Evolutionary conservation across 1,140 invertebrate species (phyloP).

Genomic region (Caerostris extrusa): DNA sequence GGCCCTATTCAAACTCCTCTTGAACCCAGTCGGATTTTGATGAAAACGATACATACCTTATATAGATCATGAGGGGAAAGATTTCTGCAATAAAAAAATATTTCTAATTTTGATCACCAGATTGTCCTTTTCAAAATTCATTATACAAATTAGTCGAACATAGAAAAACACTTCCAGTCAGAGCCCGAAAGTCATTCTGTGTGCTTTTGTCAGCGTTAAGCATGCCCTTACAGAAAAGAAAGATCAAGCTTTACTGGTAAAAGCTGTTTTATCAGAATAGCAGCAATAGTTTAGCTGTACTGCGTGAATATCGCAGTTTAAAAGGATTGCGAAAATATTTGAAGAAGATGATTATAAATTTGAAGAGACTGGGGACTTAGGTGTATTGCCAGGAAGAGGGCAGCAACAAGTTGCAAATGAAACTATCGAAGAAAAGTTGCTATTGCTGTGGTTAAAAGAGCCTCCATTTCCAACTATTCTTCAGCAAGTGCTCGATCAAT

Average conservation of each 20-base stretch:
- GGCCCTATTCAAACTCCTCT: too few relatives aligned
- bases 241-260: too few relatives aligned
- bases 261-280: too few relatives aligned
- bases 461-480: neutral
- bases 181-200: neutral
- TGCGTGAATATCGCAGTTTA: too few relatives aligned
- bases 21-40: too few relatives aligned
- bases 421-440: neutral
- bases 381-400: neutral
- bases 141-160: neutral
- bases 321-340: neutral
- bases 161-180: neutral
- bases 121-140: neutral
- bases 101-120: neutral
- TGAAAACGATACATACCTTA: neutral
- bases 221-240: too few relatives aligned
- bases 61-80: neutral
- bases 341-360: conserved; percentile 58
- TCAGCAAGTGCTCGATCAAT: conserved; percentile 1
- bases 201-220: too few relatives aligned
- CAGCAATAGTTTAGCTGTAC: too few relatives aligned
- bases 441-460: neutral
- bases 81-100: neutral
- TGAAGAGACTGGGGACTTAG: conserved; percentile 42
- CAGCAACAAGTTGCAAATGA: neutral